Base-by-base conservation (phyloP, 1,140 invertebrate genomes). In the Eriosoma lanigerum region DNA sequence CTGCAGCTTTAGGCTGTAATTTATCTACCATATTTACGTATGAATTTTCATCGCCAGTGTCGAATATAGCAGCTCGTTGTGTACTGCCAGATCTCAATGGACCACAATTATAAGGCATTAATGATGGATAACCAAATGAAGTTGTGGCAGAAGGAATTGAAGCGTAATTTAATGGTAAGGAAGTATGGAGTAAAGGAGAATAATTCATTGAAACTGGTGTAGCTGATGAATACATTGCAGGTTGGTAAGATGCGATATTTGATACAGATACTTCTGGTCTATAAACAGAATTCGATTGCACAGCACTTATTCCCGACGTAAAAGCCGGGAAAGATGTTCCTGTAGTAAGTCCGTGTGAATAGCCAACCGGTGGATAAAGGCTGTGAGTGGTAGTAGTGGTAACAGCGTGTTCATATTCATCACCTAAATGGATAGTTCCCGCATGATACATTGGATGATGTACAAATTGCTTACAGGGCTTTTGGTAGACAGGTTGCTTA, bases 341-440 rank as follows among this genome's bases (percentile, higher is more conserved):
- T n/a, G n/a, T 8, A 10, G 48, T 12, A 19, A 29, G 29, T 29
- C 32, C 50, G 15, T 60, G 60, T 29, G 46, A n/a, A 54, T 32
- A 32, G 5, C 17, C 12, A 38, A 4, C 68, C 8, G n/a, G 13
- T 32, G 19, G 21, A 48, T 21, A 56, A 19, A 44, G 3, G 3
- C 38, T 52, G 12, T 76, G 29, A 46, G 60, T 48, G 17, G 58
- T 81, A 3, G 60, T 29, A 0, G 80, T 58, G 19, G 62, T 72
- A 64, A 56, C 26, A 26, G 73, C 58, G 8, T 76, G 72, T 24
- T 76, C 72, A 38, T 75, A 60, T 81, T 81, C 24, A 29, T 76
- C 54, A 19, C 72, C 46, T 52, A 81, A 66, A 19, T 76, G 24
- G 46, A 81, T 54, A 0, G 62, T 62, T 48, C 62, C 46, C 3